phyloP scores from a whole-genome alignment of 2,797 vertebrate species.

The Nyctibius grandis region DNA sequence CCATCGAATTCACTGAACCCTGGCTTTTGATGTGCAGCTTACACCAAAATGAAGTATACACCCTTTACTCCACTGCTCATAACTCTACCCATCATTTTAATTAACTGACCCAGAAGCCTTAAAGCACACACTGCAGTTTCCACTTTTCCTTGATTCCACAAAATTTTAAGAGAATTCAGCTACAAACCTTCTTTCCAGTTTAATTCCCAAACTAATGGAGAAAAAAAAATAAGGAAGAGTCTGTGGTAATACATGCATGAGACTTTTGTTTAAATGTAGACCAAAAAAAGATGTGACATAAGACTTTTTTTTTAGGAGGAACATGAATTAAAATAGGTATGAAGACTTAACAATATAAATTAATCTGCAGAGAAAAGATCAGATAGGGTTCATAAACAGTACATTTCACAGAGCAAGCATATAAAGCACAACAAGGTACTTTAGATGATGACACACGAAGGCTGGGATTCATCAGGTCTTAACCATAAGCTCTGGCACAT shows the following conservation, averaged over 20 bases:
- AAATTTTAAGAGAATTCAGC: background rate
- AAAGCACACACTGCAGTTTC: background rate
- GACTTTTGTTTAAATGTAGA: background rate
- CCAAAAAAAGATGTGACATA: background rate
- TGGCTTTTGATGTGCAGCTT: background rate
- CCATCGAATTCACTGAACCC: background rate
- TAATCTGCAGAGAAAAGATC: background rate
- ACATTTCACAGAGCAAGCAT: background rate
- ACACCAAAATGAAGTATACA: background rate
- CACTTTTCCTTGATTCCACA: background rate
- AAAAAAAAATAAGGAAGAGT: background rate
- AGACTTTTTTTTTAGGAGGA: background rate
- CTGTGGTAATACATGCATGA: background rate
- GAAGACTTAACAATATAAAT: background rate
- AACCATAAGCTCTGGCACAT: background rate
- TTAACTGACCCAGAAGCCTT: background rate
- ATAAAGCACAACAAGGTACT: background rate
- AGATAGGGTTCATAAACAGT: background rate
- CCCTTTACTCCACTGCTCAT: background rate
- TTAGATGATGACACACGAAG: background rate
- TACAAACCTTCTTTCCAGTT: background rate
- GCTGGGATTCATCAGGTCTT: background rate
- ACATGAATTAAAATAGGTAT: background rate
- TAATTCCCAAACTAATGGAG: background rate
- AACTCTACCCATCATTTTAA: background rate